These are phyloP conservation scores for Physocephala rufipes DNA, from an alignment of 2,888 invertebrate species.

Conservation along the genomic window DNA sequence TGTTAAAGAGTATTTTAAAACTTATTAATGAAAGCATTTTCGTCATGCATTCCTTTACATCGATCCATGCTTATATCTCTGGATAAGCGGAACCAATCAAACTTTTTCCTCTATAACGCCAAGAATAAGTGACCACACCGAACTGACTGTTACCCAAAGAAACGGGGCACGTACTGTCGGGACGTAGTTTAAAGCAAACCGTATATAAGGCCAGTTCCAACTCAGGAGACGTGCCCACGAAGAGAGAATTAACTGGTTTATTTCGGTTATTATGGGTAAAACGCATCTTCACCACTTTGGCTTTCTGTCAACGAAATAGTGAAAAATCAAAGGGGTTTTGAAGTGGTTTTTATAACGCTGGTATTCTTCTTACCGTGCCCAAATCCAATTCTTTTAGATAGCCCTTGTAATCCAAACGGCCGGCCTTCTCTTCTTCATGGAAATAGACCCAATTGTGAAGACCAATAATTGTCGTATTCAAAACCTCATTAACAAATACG, in stretches of 20 bases:
- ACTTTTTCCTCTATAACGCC: conserved; percentile 79
- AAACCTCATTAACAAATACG: conserved; percentile 87
- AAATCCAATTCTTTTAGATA: conserved; percentile 78
- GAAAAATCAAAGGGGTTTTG: neutral
- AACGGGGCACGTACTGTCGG: conserved; percentile 78
- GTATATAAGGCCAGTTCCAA: conserved; percentile 91
- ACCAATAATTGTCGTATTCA: conserved; percentile 80
- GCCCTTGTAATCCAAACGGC: conserved; percentile 80
- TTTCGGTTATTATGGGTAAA: conserved; percentile 76
- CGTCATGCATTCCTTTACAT: conserved; percentile 7
- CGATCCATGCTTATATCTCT: conserved; percentile 70
- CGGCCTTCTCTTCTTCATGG: conserved; percentile 77
- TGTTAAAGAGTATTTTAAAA: neutral
- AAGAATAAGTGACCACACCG: conserved; percentile 78
- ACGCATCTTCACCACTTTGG: conserved; percentile 76
- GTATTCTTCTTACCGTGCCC: conserved; percentile 73
- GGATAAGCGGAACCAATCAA: conserved; percentile 85
- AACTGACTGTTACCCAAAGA: conserved; percentile 77
- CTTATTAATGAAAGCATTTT: neutral
- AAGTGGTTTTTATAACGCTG: neutral
- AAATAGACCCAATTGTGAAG: conserved; percentile 94
- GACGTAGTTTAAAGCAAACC: conserved; percentile 82
- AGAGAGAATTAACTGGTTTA: conserved; percentile 82
- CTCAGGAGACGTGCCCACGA: conserved; percentile 89
- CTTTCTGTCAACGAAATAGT: conserved; percentile 74